Evolutionary conservation across 2,113 vertebrate species (phyloP).

Genomic region (Thalassoma bifasciatum): DNA sequence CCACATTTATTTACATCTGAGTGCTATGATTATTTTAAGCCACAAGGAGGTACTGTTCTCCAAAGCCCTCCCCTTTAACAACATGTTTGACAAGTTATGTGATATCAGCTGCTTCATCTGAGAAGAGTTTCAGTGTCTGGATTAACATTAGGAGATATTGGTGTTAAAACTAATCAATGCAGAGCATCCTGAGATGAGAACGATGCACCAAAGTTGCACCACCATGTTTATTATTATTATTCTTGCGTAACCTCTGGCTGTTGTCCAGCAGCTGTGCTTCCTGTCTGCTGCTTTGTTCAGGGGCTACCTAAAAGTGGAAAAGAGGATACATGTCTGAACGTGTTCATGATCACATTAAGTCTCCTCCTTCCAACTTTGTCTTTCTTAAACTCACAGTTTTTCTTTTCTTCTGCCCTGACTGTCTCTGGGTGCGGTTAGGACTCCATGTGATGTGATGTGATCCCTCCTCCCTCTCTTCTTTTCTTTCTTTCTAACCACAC

Average conservation of each 20-base stretch:
- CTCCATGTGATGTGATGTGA: conserved; percentile 37
- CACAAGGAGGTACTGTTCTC: conserved; percentile 61
- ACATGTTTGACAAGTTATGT: neutral
- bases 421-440: conserved; percentile 50
- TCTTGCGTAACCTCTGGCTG: conserved; percentile 34
- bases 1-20: conserved; percentile 16
- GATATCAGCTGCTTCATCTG: neutral
- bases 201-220: neutral
- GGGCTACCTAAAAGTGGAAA: neutral
- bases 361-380: neutral
- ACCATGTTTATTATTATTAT: neutral
- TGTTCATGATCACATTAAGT: neutral
- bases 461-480: conserved; percentile 15
- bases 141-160: neutral
- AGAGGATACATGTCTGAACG: conserved; percentile 12
- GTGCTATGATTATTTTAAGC: conserved; percentile 16
- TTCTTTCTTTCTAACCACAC: conserved; percentile 19
- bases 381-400: neutral
- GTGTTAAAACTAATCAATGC: neutral
- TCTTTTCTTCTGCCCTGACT: conserved; percentile 1
- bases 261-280: conserved; percentile 34
- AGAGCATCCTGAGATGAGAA: neutral
- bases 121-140: neutral
- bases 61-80: neutral
- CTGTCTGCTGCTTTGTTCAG: conserved; percentile 25